Percentiles rank a stretch among this genome's conserved stretches.
phyloP scores from a whole-genome alignment of 2,113 vertebrate genomes.

The Amphilophus citrinellus region DNA sequence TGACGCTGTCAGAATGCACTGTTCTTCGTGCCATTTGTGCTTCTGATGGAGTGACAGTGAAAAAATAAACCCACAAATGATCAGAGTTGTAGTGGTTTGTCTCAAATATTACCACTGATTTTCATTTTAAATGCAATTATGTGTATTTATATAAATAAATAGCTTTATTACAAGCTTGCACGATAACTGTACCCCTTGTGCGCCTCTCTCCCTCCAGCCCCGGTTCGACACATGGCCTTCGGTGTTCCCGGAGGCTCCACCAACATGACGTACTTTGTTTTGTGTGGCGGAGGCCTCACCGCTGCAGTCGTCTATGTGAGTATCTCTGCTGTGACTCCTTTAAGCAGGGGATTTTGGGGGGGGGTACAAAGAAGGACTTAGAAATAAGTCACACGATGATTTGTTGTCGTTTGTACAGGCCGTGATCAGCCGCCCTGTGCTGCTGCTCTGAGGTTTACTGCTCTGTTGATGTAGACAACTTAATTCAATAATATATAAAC shows the following conservation, averaged over 20 bases:
- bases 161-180: background rate
- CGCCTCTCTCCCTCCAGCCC: slow-evolving; percentile 67
- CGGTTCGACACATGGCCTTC: slow-evolving; percentile 87
- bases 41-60: background rate
- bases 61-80: background rate
- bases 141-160: background rate
- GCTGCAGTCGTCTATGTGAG: slow-evolving; percentile 92
- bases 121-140: background rate
- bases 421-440: rapidly evolving
- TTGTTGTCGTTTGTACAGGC: background rate
- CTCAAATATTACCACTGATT: background rate
- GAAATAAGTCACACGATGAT: background rate
- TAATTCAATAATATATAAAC: background rate
- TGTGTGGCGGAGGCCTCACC: slow-evolving; percentile 86
- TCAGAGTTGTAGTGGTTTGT: background rate
- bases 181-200: background rate
- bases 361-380: background rate
- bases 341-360: background rate
- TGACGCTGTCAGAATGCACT: slow-evolving; percentile 5
- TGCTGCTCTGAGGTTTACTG: background rate
- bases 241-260: slow-evolving; percentile 83
- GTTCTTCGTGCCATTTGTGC: background rate
- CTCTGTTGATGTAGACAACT: background rate
- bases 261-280: slow-evolving; percentile 83
- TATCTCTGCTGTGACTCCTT: background rate